phyloP scores from a whole-genome alignment of 1,140 invertebrate genomes.

The Pararge aegeria region DNA sequence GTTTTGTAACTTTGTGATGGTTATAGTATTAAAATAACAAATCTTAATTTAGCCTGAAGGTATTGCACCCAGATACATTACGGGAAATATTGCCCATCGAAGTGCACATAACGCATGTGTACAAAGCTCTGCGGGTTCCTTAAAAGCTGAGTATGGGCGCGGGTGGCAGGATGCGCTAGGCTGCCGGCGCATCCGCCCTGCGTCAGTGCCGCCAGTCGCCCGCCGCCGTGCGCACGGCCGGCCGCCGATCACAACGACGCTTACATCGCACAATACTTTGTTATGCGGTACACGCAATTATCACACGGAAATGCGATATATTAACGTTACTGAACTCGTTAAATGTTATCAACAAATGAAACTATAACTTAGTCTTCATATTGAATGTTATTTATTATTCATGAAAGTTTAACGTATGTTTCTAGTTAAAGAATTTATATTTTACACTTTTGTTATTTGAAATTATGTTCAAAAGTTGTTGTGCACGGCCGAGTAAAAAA shows the following conservation, averaged over 20 bases:
- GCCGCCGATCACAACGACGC: conserved; percentile 48
- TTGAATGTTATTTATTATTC: conserved; percentile 41
- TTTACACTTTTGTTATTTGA: conserved; percentile 34
- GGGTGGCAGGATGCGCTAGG: conserved; percentile 64
- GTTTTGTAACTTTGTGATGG: too few relatives aligned
- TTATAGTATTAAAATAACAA: too few relatives aligned
- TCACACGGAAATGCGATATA: conserved; percentile 24
- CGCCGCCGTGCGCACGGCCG: conserved; percentile 71
- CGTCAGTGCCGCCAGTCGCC: conserved; percentile 72
- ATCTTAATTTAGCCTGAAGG: too few relatives aligned
- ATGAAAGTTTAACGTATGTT: conserved; percentile 42
- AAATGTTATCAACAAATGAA: conserved; percentile 27
- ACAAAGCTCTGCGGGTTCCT: conserved; percentile 34
- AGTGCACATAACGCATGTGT: conserved; percentile 15
- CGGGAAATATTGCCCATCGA: not conserved
- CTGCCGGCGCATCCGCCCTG: conserved; percentile 76
- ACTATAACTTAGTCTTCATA: conserved; percentile 29
- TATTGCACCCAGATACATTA: too few relatives aligned
- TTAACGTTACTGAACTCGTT: conserved; percentile 13
- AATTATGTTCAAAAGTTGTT: conserved; percentile 80
- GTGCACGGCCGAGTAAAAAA: conserved; percentile 75
- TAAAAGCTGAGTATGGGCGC: conserved; percentile 41
- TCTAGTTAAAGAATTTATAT: conserved; percentile 17
- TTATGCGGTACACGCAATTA: conserved; percentile 31
- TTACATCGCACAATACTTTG: conserved; percentile 29